Evolutionary conservation across 2,113 vertebrate species (phyloP), one percentile per base, ranked within the genome.

Genomic region (Fregata magnificens): DNA sequence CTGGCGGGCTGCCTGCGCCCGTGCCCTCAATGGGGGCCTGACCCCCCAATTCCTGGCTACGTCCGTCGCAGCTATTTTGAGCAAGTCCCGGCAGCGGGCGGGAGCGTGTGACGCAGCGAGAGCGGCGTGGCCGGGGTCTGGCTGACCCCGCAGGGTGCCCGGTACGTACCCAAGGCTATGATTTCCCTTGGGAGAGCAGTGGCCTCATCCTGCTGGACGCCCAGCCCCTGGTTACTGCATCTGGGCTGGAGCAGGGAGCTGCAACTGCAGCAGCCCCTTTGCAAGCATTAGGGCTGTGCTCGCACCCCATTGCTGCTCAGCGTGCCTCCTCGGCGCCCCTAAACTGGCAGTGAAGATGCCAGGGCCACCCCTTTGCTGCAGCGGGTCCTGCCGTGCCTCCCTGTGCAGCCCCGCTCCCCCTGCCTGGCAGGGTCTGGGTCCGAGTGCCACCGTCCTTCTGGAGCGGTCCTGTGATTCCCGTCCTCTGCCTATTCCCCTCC

Each of bases 351-450:
- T 12, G 50, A 49, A 49, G 38, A 7, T 19, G 78, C 34, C 67
- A 34, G 66, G 44, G 52, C 47, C 44, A 10, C 50, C 62, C 44
- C 34, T 80, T 78, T 47, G 49, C 50, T 71, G 21, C 72, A 28
- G 53, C 14, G 1, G n/a, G 38, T 91, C 71, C 50, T 22, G 13
- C 49, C 0, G 1, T 9, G 16, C 26, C 11, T 13, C 25, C 36
- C 29, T 1, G 0, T 6, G 13, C 26, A 32, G 40, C 45, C 13
- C 1, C 1, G 0, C 10, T 83, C 36, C 6, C 1, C 2, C 16
- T 28, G 45, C 50, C 26, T 11, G 29, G 3, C 59, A 59, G 32
- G 36, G 19, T 20, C 34, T 26, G 44, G 13, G 10, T 44, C 72
- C 1, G 1, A 90, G 62, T 11, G n/a, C 22, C 4, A 3, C 44